A percentile compares a stretch with the other conserved stretches of the same genome.
Conservation (phyloP, 1,140 invertebrate genomes). For the Philaenus spumarius region DNA sequence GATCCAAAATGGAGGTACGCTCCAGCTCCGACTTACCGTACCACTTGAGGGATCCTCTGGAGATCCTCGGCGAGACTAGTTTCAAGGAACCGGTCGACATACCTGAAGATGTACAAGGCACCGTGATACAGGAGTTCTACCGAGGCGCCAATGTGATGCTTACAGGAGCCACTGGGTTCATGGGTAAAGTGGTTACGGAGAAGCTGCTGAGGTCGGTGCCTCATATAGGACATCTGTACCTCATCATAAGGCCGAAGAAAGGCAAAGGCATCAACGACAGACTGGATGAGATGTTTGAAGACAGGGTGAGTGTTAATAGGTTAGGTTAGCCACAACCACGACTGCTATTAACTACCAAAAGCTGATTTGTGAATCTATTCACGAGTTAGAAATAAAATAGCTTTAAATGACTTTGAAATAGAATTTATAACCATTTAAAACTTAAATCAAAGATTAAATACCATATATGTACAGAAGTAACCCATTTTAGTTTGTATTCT, state of each 20-base stretch:
- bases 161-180: conserved; percentile 57
- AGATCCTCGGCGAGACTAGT: conserved; percentile 8
- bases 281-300: conserved; percentile 56
- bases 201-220: conserved; percentile 73
- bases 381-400: too few relatives aligned
- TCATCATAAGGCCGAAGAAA: conserved; percentile 65
- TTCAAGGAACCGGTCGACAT: background rate
- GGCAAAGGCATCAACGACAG: conserved; percentile 53
- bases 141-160: conserved; percentile 44
- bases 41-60: conserved; percentile 6
- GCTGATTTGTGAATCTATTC: too few relatives aligned
- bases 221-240: conserved; percentile 60
- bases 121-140: conserved; percentile 39
- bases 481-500: too few relatives aligned
- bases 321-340: background rate
- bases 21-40: background rate
- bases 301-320: conserved; percentile 56
- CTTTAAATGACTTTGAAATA: too few relatives aligned
- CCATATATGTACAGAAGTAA: too few relatives aligned
- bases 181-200: conserved; percentile 80
- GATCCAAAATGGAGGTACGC: too few relatives aligned
- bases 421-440: too few relatives aligned
- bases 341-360: too few relatives aligned
- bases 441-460: too few relatives aligned
- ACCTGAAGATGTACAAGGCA: conserved; percentile 17